Evolutionary conservation across 2,113 vertebrate species (phyloP).

Genomic region (Athene cunicularia): DNA sequence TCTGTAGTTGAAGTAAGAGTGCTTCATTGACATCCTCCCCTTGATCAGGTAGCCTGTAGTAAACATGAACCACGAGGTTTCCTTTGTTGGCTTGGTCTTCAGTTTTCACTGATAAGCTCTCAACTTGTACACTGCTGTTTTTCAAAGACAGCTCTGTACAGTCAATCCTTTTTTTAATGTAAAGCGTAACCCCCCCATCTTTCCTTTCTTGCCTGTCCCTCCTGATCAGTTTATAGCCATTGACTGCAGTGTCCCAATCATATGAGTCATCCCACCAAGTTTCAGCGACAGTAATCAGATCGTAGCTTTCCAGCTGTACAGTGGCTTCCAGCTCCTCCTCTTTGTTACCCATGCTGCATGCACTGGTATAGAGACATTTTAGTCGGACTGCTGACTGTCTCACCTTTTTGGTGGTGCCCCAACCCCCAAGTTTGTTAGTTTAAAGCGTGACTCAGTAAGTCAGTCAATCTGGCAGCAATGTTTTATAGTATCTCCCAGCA

Average conservation of each 20-base stretch:
- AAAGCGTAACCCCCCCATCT: background rate
- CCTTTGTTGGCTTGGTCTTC: background rate
- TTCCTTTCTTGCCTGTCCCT: background rate
- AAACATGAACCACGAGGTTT: background rate
- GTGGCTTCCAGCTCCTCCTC: background rate
- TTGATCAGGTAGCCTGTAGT: background rate
- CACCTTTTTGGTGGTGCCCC: background rate
- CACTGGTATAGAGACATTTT: background rate
- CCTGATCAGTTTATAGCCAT: background rate
- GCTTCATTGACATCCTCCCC: too few species aligned
- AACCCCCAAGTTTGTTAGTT: background rate
- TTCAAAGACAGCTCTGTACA: background rate
- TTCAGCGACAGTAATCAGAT: background rate
- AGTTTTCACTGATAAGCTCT: background rate
- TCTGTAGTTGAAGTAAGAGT: background rate
- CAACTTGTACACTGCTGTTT: background rate
- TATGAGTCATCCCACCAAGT: background rate
- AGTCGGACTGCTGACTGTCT: background rate
- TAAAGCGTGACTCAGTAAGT: background rate
- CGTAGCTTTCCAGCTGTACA: background rate
- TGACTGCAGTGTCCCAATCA: background rate
- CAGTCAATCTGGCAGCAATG: background rate
- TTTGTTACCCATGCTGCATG: background rate
- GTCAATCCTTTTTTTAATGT: background rate
- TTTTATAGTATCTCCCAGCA: background rate